A percentile compares a stretch with the other conserved stretches of the same genome.
Evolutionary conservation across 2,797 vertebrate genomes (phyloP).

Genomic region (Lagodon rhomboides): DNA sequence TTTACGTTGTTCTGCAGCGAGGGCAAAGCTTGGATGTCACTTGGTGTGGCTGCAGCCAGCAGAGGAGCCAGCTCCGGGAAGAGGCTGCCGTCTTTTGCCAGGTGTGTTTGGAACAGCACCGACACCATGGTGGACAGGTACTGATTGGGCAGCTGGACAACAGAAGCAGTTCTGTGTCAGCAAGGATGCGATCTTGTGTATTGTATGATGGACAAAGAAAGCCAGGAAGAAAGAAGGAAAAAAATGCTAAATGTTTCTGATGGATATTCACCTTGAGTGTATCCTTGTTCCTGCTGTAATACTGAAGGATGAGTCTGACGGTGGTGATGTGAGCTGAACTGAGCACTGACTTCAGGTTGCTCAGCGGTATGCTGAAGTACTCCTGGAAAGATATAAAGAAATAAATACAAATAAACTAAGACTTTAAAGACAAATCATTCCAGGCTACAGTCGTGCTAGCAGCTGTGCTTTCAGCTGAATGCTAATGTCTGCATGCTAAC

Average conservation of each 20-base stretch:
- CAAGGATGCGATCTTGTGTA: neutral
- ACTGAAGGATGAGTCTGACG: conserved; percentile 81
- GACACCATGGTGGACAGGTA: conserved; percentile 83
- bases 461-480: neutral
- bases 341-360: conserved; percentile 75
- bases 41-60: conserved; percentile 67
- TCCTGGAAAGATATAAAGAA: conserved; percentile 69
- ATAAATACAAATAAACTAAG: neutral
- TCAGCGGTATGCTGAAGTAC: conserved; percentile 82
- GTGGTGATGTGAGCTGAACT: conserved; percentile 73
- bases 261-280: conserved; percentile 73
- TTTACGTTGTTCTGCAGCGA: conserved; percentile 67
- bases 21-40: conserved; percentile 81
- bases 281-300: conserved; percentile 76
- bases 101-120: conserved; percentile 80
- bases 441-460: too few species aligned
- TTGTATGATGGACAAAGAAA: neutral
- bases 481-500: neutral
- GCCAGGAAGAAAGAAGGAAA: neutral
- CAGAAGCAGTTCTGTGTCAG: conserved; percentile 9
- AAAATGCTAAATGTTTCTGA: neutral
- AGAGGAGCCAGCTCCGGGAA: conserved; percentile 80
- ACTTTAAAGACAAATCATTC: neutral
- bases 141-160: conserved; percentile 74
- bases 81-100: conserved; percentile 73